These are phyloP conservation scores for Delia radicum DNA, from an alignment of 1,140 invertebrate genomes.

Conservation along the genomic window DNA sequence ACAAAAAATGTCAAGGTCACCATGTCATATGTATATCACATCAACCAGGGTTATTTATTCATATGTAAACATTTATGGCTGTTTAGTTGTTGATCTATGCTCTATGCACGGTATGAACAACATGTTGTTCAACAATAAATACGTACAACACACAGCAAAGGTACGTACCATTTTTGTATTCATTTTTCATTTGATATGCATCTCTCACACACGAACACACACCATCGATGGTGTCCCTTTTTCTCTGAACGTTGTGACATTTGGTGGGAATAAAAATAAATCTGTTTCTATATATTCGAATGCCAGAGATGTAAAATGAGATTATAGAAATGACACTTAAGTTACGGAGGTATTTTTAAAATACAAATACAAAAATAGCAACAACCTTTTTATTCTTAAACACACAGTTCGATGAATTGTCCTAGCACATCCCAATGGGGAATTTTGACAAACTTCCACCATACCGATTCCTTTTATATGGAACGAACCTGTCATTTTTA, in stretches of 20 bases:
- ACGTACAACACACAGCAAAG: neutral
- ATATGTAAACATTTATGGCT: neutral
- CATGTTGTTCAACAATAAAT: neutral
- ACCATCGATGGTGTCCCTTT: neutral
- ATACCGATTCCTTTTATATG: no score
- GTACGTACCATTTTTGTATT: neutral
- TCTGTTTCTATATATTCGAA: neutral
- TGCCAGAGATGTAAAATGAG: no score
- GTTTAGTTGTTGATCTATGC: neutral
- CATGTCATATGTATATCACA: neutral
- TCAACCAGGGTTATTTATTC: neutral
- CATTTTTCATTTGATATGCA: no score
- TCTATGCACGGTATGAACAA: neutral
- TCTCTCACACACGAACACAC: neutral
- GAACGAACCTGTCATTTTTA: no score
- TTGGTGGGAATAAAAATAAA: neutral
- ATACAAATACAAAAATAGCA: no score
- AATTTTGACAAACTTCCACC: no score
- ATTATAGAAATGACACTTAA: no score
- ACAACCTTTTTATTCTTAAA: no score
- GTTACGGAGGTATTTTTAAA: no score
- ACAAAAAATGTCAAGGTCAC: conserved; percentile 1
- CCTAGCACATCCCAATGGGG: no score
- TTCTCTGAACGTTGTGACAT: neutral
- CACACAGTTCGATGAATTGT: no score